These are phyloP conservation scores for Calosoma granatense DNA, from an alignment of 1,140 invertebrate species.

Conservation along the genomic window DNA sequence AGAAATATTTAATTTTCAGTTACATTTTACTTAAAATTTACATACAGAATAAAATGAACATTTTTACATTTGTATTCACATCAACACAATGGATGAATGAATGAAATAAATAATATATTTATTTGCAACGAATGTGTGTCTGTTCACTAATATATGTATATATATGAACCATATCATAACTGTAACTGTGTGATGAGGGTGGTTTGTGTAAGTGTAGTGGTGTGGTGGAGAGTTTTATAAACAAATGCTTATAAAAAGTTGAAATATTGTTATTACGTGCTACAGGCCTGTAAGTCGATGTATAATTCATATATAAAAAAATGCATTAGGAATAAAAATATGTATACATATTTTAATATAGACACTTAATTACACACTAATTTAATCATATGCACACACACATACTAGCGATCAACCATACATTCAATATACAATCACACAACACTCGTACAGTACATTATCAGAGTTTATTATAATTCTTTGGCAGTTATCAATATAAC, in stretches of 20 bases:
- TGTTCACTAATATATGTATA: neutral
- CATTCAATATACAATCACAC: neutral
- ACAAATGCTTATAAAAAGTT: neutral
- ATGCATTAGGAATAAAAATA: slow-evolving; percentile 1
- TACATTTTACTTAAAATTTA: slow-evolving; percentile 8
- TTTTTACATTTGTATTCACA: slow-evolving; percentile 1
- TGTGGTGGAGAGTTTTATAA: neutral
- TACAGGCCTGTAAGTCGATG: slow-evolving; percentile 1
- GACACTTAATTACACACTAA: neutral
- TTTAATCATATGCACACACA: neutral
- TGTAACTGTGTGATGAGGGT: neutral
- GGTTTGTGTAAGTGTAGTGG: neutral
- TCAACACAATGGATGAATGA: neutral
- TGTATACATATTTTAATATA: neutral
- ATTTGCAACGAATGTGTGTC: neutral
- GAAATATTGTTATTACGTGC: slow-evolving; percentile 1
- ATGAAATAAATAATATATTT: neutral
- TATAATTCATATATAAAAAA: neutral
- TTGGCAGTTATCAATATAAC: slow-evolving; percentile 4
- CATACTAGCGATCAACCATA: neutral
- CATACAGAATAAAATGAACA: slow-evolving; percentile 1
- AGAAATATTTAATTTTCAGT: neutral
- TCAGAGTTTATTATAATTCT: slow-evolving; percentile 1
- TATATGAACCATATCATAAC: neutral
- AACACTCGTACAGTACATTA: neutral